These are phyloP conservation scores for Rhagophthalmus giganteus DNA, from an alignment of 2,888 invertebrate species.

Conservation along the genomic window DNA sequence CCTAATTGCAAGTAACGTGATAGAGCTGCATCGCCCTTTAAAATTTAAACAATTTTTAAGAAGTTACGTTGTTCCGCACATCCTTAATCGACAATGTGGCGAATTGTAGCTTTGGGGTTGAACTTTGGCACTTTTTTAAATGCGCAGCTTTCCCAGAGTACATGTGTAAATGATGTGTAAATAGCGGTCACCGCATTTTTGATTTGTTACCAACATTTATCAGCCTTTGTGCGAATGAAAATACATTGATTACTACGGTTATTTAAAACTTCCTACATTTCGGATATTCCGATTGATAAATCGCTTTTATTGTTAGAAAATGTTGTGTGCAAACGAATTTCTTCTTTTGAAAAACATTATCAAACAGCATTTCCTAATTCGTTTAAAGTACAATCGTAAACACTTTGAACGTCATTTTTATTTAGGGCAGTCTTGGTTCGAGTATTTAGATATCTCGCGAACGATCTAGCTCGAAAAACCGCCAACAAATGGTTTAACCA, in stretches of 20 bases:
- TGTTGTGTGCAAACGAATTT: too few relatives aligned
- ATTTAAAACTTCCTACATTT: conserved; percentile 31
- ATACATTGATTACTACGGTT: conserved; percentile 38
- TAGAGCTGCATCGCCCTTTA: too few relatives aligned
- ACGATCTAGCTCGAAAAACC: conserved; percentile 18
- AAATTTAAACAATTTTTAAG: too few relatives aligned
- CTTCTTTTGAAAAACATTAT: too few relatives aligned
- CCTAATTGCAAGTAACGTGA: too few relatives aligned
- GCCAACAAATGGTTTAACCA: conserved; percentile 25
- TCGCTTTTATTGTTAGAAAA: conserved; percentile 25
- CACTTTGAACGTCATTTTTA: too few relatives aligned
- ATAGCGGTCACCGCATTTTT: conserved; percentile 39
- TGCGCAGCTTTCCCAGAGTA: conserved; percentile 32
- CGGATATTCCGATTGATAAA: conserved; percentile 32
- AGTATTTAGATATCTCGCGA: too few relatives aligned
- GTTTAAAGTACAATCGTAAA: too few relatives aligned
- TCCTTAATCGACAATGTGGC: conserved; percentile 37
- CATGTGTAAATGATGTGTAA: conserved; percentile 45
- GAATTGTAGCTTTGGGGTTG: conserved; percentile 41
- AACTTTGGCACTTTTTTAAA: conserved; percentile 45
- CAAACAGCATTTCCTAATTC: too few relatives aligned
- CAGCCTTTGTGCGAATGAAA: conserved; percentile 37
- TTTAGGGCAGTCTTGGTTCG: background rate
- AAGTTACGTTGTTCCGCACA: too few relatives aligned
- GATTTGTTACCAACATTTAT: conserved; percentile 41